These are phyloP conservation scores for Paedocypris micromegethes DNA, from an alignment of 2,797 vertebrate species.

Conservation along the genomic window DNA sequence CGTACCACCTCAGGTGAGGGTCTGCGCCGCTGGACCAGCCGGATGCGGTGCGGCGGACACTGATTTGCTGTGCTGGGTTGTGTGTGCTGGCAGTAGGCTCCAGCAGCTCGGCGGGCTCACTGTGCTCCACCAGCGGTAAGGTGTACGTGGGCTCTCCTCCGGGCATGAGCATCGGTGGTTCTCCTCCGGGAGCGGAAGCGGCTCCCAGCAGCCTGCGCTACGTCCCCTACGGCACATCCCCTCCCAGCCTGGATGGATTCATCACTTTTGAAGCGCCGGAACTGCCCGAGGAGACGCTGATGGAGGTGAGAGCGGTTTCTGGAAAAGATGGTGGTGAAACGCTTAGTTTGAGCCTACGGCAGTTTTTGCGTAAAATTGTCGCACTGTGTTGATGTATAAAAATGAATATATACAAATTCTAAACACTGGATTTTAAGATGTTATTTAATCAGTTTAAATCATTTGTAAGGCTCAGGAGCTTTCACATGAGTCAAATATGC, in stretches of 20 bases:
- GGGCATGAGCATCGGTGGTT: constrained; percentile 76
- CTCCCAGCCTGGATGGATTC: constrained; percentile 91
- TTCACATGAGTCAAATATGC: too few species aligned
- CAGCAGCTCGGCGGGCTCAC: constrained; percentile 89
- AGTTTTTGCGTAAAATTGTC: too few species aligned
- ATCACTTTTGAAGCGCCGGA: constrained; percentile 95
- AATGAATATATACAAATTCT: too few species aligned
- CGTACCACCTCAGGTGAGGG: constrained; percentile 88
- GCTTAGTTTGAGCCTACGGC: too few species aligned
- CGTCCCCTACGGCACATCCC: constrained; percentile 89
- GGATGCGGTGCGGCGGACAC: neutral
- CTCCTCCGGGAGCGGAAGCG: constrained; percentile 82
- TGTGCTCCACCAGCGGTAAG: constrained; percentile 86
- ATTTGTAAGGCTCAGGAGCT: too few species aligned
- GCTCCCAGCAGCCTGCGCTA: constrained; percentile 85
- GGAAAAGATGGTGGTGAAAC: too few species aligned
- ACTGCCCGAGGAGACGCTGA: constrained; percentile 93
- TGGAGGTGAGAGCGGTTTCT: constrained; percentile 77
- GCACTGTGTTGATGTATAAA: too few species aligned
- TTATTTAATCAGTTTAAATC: too few species aligned
- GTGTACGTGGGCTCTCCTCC: constrained; percentile 86
- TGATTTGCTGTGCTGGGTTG: neutral
- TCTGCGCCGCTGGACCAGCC: constrained; percentile 14
- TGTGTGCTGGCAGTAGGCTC: constrained; percentile 77
- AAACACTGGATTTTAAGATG: too few species aligned